These are phyloP conservation scores for Tetramorium parvispinum DNA, from an alignment of 1,140 invertebrate genomes.

Conservation along the genomic window DNA sequence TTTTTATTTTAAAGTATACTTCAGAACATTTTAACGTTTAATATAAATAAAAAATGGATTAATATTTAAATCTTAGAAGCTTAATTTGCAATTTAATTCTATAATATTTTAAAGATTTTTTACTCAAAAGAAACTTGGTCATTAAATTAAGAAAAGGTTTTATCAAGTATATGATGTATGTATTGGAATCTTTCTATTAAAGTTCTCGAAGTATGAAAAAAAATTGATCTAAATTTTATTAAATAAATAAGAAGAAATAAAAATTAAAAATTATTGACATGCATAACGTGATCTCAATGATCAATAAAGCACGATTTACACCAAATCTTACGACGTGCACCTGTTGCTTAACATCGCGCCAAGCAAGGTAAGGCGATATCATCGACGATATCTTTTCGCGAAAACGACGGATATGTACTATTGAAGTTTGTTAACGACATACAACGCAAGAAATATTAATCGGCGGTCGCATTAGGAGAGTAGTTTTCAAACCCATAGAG, in stretches of 20 bases:
- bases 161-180: neutral
- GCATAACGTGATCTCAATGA: constrained; percentile 35
- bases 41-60: neutral
- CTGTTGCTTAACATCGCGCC: constrained; percentile 69
- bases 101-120: neutral
- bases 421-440: neutral
- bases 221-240: constrained; percentile 7
- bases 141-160: neutral
- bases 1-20: neutral
- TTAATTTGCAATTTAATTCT: neutral
- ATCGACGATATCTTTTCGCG: constrained; percentile 12
- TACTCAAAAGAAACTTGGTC: neutral
- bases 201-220: neutral
- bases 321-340: constrained; percentile 47
- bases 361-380: constrained; percentile 21
- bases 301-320: constrained; percentile 22
- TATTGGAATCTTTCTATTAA: neutral
- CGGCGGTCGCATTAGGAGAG: neutral
- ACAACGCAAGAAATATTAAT: neutral
- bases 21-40: neutral
- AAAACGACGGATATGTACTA: neutral
- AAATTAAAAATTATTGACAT: neutral
- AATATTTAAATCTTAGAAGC: neutral
- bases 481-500: constrained; percentile 12
- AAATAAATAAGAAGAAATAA: neutral